Conservation (phyloP, 2,797 vertebrate genomes). For the Anguilla marmorata region DNA sequence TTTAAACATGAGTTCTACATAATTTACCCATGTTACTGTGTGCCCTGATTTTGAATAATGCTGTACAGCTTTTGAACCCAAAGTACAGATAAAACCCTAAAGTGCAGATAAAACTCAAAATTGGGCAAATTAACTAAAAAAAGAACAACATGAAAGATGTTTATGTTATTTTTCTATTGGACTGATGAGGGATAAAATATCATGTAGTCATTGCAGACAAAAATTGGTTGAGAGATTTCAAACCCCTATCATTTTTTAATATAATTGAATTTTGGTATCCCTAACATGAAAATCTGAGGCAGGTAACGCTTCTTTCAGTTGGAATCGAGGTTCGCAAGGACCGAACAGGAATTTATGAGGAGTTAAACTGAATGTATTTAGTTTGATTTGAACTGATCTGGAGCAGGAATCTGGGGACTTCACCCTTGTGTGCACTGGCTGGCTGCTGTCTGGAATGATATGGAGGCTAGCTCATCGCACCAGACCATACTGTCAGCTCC, state of each 20-base stretch:
- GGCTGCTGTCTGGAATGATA: background rate
- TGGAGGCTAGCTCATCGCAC: background rate
- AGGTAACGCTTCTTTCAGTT: background rate
- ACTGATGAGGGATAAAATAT: background rate
- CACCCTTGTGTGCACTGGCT: background rate
- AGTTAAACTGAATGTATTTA: background rate
- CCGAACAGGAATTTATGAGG: background rate
- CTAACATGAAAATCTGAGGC: background rate
- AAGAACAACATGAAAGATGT: too few relatives aligned
- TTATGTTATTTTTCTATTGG: background rate
- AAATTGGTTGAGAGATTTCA: background rate
- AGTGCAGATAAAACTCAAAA: too few relatives aligned
- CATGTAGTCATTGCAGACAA: background rate
- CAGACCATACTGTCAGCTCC: background rate
- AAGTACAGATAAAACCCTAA: too few relatives aligned
- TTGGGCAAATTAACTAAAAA: too few relatives aligned
- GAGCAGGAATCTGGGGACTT: background rate
- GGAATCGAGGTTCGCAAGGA: background rate
- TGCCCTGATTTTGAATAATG: too few relatives aligned
- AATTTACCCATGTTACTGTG: background rate
- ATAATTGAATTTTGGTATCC: background rate
- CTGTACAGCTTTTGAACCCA: too few relatives aligned
- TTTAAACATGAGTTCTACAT: background rate
- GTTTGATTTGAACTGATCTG: background rate
- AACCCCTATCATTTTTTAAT: background rate